A percentile compares a stretch with the other conserved stretches of the same genome.
Evolutionary conservation across 1,140 invertebrate species (phyloP).

Genomic region (Papilio xuthus): DNA sequence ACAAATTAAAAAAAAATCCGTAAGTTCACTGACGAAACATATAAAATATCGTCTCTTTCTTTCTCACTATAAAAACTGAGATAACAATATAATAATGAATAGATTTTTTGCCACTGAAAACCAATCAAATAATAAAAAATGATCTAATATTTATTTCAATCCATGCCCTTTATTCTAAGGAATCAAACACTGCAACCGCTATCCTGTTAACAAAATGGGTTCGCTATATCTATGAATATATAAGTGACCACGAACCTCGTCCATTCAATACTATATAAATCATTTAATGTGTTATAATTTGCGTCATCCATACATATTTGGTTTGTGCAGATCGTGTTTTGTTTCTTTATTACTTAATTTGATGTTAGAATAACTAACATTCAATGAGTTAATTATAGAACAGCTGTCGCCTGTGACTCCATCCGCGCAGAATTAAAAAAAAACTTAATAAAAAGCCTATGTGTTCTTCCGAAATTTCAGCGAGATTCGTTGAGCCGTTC

Average conservation of each 20-base stretch:
- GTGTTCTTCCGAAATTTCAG: too few relatives aligned
- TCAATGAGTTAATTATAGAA: not conserved
- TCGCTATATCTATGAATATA: not conserved
- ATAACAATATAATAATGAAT: too few relatives aligned
- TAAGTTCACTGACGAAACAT: too few relatives aligned
- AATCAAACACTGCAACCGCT: not conserved
- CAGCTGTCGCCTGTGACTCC: too few relatives aligned
- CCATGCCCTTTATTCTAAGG: not conserved
- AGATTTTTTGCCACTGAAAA: too few relatives aligned
- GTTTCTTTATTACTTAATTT: slow-evolving; percentile 37
- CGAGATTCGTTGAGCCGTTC: too few relatives aligned
- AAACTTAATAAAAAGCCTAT: too few relatives aligned
- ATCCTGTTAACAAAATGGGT: not conserved
- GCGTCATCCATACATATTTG: slow-evolving; percentile 9
- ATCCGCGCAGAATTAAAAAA: too few relatives aligned
- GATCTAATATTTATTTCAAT: not conserved
- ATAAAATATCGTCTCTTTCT: too few relatives aligned
- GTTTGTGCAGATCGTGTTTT: slow-evolving; percentile 1
- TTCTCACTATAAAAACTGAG: too few relatives aligned
- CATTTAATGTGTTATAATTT: slow-evolving; percentile 10
- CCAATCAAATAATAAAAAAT: too few relatives aligned
- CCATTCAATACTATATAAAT: slow-evolving; percentile 8
- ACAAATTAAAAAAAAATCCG: not conserved
- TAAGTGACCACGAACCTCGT: not conserved
- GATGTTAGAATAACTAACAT: not conserved